phyloP scores from a whole-genome alignment of 2,113 vertebrate species.

The Chionis minor region DNA sequence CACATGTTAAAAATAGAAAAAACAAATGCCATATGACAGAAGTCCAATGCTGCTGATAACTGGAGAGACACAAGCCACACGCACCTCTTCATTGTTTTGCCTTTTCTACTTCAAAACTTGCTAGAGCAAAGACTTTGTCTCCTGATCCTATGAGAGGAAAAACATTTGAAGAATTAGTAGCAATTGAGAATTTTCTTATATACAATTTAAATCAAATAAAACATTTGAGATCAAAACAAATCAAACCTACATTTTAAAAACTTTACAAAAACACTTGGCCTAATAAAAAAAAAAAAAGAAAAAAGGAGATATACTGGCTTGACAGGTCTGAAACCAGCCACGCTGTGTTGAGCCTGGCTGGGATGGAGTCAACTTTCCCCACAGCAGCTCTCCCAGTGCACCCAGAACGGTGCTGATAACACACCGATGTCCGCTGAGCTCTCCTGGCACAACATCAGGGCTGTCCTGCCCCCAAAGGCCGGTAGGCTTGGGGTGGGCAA shows the following conservation, averaged over 20 bases:
- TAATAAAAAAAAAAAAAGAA: neutral
- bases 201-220: neutral
- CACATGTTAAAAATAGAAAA: slow-evolving; percentile 42
- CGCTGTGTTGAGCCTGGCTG: neutral
- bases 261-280: neutral
- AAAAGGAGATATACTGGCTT: neutral
- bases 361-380: neutral
- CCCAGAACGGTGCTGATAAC: neutral
- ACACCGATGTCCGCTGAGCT: neutral
- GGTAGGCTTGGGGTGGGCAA: neutral
- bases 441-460: neutral
- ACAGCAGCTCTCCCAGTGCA: neutral
- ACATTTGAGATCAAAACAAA: neutral
- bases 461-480: neutral
- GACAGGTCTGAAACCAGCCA: neutral
- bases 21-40: neutral
- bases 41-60: neutral
- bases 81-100: slow-evolving; percentile 76
- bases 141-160: slow-evolving; percentile 83
- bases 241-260: neutral
- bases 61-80: neutral
- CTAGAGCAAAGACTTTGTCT: slow-evolving; percentile 96
- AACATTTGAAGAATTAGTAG: neutral
- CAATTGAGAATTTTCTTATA: neutral
- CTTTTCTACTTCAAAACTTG: slow-evolving; percentile 91